Base-by-base conservation (phyloP, 2,113 vertebrate genomes). In the Corythoichthys haematopterus region DNA sequence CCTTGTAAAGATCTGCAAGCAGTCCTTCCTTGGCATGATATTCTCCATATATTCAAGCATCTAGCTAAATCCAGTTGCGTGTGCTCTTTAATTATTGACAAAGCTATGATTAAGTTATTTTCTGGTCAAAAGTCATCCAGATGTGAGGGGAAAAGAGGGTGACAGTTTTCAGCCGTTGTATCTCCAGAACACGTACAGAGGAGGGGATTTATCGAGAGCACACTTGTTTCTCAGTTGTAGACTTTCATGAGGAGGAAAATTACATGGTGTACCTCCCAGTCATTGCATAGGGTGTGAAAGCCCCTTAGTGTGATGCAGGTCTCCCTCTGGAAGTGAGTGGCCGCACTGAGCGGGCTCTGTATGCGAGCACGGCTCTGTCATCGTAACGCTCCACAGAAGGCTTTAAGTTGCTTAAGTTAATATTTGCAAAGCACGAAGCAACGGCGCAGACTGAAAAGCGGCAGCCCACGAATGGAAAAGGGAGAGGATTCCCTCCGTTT, bases 401-500 rank as follows among this genome's bases (percentile, higher is more conserved):
- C 84, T 85, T 91, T 85, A 77, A 76, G 84, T 87, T 78, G 72
- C 88, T 89, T 89, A 72, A 85, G 80, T 80, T 87, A 92, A 93
- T 91, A 92, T 93, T 93, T 92, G 85, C 72, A 67, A 74, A 82
- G 84, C 85, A 80, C 65, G 83, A 76, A 80, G 88, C 83, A 83
- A 82, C 85, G 80, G 90, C 91, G 84, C 80, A 77, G 80, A 80
- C 80, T 65, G 88, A 87, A 91, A 92, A 92, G 92, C 84, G 74
- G 80, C 80, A 76, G 86, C 82, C 75, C 84, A 88, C 87, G 70
- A 91, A 87, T 89, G 90, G 91, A 91, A 92, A 57, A 91, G 87
- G 89, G 91, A 88, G 93, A 91, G 90, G 91, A 93, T 94, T 95
- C 93, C 90, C 91, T 94, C 93, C 91, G 89, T 94, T 94, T 93